Percentiles rank a stretch among this genome's conserved stretches.
Conservation (phyloP, 2,888 invertebrate species). For the Dynastes hyllus region DNA sequence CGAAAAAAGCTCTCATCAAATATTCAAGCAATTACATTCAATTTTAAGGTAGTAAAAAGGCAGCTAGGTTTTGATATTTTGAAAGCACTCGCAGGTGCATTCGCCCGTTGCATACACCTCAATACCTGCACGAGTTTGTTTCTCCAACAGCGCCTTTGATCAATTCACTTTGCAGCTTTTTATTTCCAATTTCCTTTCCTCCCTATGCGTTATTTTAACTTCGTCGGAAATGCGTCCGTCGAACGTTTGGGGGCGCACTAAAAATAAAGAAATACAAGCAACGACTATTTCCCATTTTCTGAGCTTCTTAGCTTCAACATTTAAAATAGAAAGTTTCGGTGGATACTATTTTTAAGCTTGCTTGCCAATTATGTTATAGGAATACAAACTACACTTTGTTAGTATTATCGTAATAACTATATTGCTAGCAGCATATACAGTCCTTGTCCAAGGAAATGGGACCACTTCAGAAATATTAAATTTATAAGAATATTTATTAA, state of each 20-base stretch:
- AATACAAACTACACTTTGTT: too few species aligned
- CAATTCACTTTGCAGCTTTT: conserved; percentile 64
- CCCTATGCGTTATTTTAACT: conserved; percentile 33
- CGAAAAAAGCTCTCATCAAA: conserved; percentile 57
- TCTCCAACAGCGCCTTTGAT: conserved; percentile 68
- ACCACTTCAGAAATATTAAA: too few species aligned
- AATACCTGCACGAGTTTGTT: conserved; percentile 69
- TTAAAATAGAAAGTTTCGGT: background rate
- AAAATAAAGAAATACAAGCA: conserved; percentile 37
- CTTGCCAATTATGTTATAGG: too few species aligned
- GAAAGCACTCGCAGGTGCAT: conserved; percentile 67
- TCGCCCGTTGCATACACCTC: conserved; percentile 68
- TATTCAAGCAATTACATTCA: conserved; percentile 67
- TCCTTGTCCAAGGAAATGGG: too few species aligned
- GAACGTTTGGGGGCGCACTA: conserved; percentile 18
- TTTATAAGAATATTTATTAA: too few species aligned
- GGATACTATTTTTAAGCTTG: background rate
- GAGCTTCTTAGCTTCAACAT: conserved; percentile 20
- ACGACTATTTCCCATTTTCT: conserved; percentile 5
- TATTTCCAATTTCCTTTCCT: conserved; percentile 52
- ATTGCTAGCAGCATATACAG: too few species aligned
- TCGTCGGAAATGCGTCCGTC: conserved; percentile 29
- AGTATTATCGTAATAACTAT: too few species aligned
- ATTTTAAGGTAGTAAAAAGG: conserved; percentile 64
- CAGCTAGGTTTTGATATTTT: conserved; percentile 64